Evolutionary conservation across 2,113 vertebrate species (phyloP).

Genomic region (Copsychus sechellarum): DNA sequence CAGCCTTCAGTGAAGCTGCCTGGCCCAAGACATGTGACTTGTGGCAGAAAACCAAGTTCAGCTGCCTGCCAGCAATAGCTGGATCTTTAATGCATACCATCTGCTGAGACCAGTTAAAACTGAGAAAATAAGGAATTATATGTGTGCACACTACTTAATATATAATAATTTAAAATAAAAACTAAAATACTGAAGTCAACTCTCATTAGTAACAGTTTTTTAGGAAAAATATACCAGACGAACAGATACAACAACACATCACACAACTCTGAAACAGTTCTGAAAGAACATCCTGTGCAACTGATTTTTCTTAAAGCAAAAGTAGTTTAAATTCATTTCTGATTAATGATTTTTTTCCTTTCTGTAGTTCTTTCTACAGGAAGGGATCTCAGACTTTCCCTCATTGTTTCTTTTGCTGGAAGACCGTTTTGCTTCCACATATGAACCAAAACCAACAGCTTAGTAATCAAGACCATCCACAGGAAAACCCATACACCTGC

Average conservation of each 20-base stretch:
- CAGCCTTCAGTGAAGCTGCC: neutral
- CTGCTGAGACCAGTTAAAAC: neutral
- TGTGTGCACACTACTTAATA: neutral
- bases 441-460: neutral
- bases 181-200: neutral
- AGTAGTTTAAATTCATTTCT: neutral
- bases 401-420: neutral
- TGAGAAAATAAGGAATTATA: neutral
- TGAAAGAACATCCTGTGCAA: neutral
- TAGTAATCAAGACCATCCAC: neutral
- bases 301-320: neutral
- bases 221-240: neutral
- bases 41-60: constrained; percentile 7
- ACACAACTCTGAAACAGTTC: neutral
- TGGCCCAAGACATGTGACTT: neutral
- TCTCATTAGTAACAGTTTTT: neutral
- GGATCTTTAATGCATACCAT: neutral
- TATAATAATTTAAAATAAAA: neutral
- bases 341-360: neutral
- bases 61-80: constrained; percentile 11
- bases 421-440: neutral
- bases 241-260: neutral
- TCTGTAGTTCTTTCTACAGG: neutral
- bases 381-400: neutral
- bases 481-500: neutral